Evolutionary conservation across 2,888 invertebrate genomes (phyloP), one percentile per base, ranked within the genome.

Genomic region (Bombyx huttoni): DNA sequence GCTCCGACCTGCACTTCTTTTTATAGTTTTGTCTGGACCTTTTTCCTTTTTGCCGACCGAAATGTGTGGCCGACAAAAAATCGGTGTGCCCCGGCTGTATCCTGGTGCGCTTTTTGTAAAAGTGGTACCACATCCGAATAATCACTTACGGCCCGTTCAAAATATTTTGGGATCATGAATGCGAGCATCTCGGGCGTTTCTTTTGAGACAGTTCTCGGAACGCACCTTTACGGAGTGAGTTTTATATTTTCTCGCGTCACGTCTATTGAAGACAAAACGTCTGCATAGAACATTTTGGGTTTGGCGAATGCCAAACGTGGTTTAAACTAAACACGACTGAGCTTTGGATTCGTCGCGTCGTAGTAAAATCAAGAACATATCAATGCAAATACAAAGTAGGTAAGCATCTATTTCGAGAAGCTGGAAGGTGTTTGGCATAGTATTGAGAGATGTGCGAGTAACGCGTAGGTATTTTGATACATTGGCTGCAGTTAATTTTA

Each of bases 381-480:
- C 80, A 81, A 81, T 80, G 76, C 81, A 75, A 80, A 75, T 78
- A 40, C 40, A 40, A 74, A 75, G 75, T 74, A 70, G 75, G 71
- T 74, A 73, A 74, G 81, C 66, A 57, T 78, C 82, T 86, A 86
- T 86, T 86, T 84, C 66, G 75, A 84, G 85, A 81, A 75, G 73
- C 84, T 87, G 86, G 84, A 88, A 87, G 88, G 86, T 87, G 87
- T 87, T 87, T 81, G 87, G 86, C 86, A 85, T 87, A 83, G 77
- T 87, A 88, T 85, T 86, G 86, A 86, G 82, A 87, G 85, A 87
- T 86, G 85, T 76, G 79, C 83, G 82, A 81, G 84, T 84, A 82
- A 83, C 84, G 81, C 79, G 83, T 80, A 80, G 81, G 81, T 87
- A 88, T 88, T 88, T 87, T 88, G 88, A 88, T 88, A 86, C 88